phyloP scores from a whole-genome alignment of 2,797 vertebrate genomes.

The Heterohyrax brucei region DNA sequence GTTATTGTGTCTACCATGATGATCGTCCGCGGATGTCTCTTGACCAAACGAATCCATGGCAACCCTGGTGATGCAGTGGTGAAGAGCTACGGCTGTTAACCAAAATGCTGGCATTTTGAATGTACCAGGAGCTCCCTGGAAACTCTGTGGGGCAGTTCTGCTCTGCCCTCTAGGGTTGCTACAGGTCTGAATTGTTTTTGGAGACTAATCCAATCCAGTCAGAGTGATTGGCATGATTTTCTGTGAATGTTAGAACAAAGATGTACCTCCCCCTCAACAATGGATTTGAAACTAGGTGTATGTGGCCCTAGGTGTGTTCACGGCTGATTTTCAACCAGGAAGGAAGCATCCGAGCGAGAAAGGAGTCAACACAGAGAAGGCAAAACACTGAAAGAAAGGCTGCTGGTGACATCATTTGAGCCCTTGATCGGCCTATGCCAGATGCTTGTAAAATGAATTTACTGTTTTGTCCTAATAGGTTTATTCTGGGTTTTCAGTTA shows the following conservation, averaged over 20 bases:
- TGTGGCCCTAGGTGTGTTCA: background rate
- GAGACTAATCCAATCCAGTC: background rate
- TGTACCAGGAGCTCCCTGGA: too few species aligned
- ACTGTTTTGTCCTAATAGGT: slow-evolving; percentile 20
- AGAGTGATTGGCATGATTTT: background rate
- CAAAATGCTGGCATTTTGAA: too few species aligned
- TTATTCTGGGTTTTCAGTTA: slow-evolving; percentile 65
- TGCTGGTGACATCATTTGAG: background rate
- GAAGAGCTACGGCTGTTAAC: too few species aligned
- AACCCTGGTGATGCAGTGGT: too few species aligned
- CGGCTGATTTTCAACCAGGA: background rate
- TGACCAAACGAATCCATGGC: background rate
- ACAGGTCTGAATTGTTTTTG: too few species aligned
- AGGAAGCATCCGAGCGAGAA: slow-evolving; percentile 9
- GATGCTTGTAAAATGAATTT: background rate
- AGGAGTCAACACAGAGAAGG: background rate
- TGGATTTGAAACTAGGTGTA: background rate
- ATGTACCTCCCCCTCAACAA: fast-evolving
- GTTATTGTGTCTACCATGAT: too few species aligned
- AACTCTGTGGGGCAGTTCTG: too few species aligned
- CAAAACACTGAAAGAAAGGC: background rate
- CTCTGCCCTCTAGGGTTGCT: too few species aligned
- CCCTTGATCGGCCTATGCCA: background rate
- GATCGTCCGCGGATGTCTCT: background rate
- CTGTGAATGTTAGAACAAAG: background rate